These are phyloP conservation scores for Rhodeus uyekii DNA, from an alignment of 2,797 vertebrate species.

Conservation along the genomic window DNA sequence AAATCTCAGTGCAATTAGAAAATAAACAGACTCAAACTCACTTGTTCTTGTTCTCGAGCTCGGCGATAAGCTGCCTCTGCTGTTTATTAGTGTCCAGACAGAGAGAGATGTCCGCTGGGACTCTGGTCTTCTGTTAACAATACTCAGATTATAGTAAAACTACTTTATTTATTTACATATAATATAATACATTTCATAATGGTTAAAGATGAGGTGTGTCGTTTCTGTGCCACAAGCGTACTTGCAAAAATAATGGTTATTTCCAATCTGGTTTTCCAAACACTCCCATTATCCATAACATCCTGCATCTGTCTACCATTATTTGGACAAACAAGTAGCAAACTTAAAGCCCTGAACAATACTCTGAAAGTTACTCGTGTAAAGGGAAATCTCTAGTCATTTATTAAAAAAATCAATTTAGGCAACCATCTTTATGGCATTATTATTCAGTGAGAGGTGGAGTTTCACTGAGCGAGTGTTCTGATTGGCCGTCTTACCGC, in stretches of 20 bases:
- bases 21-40: slow-evolving; percentile 64
- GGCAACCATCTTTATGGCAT: not conserved
- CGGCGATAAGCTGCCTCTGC: slow-evolving; percentile 96
- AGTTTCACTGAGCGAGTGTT: no score
- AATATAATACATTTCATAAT: no score
- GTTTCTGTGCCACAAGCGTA: not conserved
- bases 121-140: slow-evolving; percentile 78
- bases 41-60: slow-evolving; percentile 99
- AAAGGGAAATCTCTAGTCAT: no score
- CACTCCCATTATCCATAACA: not conserved
- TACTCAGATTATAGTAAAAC: slow-evolving; percentile 26
- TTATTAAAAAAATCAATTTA: no score
- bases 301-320: no score
- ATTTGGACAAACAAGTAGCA: not conserved
- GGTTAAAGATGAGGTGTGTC: not conserved
- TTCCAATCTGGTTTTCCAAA: not conserved
- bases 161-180: not conserved
- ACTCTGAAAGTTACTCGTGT: no score
- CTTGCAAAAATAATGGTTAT: not conserved
- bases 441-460: no score
- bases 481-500: slow-evolving; percentile 80
- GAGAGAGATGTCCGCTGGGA: slow-evolving; percentile 88
- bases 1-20: not conserved
- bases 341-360: no score
- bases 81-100: slow-evolving; percentile 97